Percentiles rank a stretch among this genome's conserved stretches.
Conservation (phyloP, 2,888 invertebrate species). For the Panzeria rudis region DNA sequence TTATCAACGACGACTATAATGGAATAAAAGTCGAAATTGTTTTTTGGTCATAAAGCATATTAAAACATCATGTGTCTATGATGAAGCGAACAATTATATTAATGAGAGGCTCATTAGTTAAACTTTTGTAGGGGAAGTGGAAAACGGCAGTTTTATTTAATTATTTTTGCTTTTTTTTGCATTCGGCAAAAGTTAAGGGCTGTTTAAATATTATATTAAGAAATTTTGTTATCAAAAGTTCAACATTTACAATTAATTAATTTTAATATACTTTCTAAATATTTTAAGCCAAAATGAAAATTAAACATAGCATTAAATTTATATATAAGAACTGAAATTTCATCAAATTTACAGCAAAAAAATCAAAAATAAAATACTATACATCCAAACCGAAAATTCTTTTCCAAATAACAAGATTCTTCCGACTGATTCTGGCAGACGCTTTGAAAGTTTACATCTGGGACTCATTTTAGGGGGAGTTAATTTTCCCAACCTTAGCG, state of each 20-base stretch:
- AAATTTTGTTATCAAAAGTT: not conserved
- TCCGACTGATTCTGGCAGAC: too few relatives aligned
- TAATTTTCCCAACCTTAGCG: too few relatives aligned
- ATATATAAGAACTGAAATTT: too few relatives aligned
- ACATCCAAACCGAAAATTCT: too few relatives aligned
- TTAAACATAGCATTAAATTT: too few relatives aligned
- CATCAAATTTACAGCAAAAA: too few relatives aligned
- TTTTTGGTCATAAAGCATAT: constrained; percentile 5
- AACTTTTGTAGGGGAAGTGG: not conserved
- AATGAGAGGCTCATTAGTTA: constrained; percentile 30
- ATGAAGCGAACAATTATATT: constrained; percentile 11
- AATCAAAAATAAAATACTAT: too few relatives aligned
- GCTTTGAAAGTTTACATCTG: too few relatives aligned
- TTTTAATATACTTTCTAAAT: not conserved
- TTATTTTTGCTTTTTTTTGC: not conserved
- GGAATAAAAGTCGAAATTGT: constrained; percentile 25
- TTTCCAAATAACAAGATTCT: too few relatives aligned
- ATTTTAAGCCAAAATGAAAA: too few relatives aligned
- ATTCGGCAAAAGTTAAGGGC: not conserved
- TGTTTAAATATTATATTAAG: not conserved
- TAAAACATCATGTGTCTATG: constrained; percentile 33
- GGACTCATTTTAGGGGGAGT: too few relatives aligned
- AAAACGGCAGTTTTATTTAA: not conserved
- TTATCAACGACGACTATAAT: constrained; percentile 8
- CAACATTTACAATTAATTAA: not conserved